A percentile compares a stretch with the other conserved stretches of the same genome.
These are phyloP conservation scores for Falco biarmicus DNA, from an alignment of 2,797 vertebrate genomes.

Conservation along the genomic window DNA sequence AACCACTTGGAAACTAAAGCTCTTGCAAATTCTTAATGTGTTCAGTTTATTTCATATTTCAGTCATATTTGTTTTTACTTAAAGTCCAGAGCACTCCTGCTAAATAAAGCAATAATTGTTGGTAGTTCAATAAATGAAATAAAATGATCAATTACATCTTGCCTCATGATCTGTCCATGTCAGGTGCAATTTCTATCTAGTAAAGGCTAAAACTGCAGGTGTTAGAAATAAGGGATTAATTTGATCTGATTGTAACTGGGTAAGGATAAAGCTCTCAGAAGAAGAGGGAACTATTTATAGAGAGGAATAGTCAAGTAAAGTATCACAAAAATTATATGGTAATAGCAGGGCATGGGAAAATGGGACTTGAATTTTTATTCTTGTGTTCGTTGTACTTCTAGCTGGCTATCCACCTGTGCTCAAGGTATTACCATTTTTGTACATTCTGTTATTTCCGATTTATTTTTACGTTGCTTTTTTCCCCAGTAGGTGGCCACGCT, in stretches of 20 bases:
- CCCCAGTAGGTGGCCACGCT: constrained; percentile 48
- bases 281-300: not conserved
- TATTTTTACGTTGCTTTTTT: not conserved
- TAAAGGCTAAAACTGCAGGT: not conserved
- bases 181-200: not conserved
- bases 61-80: not conserved
- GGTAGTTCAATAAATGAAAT: not conserved
- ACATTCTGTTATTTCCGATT: not conserved
- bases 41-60: not conserved
- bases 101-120: not conserved
- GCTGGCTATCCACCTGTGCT: not conserved
- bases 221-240: not conserved
- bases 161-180: not conserved
- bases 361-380: not conserved
- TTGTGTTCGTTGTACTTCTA: not conserved
- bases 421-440: not conserved
- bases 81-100: not conserved
- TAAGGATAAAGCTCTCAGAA: not conserved
- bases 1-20: not conserved
- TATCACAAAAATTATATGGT: not conserved
- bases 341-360: not conserved
- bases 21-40: not conserved
- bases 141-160: not conserved
- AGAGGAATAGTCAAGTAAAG: not conserved
- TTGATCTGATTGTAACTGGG: not conserved